Conservation (phyloP, 1,140 invertebrate species). For the Drosophila rufa region DNA sequence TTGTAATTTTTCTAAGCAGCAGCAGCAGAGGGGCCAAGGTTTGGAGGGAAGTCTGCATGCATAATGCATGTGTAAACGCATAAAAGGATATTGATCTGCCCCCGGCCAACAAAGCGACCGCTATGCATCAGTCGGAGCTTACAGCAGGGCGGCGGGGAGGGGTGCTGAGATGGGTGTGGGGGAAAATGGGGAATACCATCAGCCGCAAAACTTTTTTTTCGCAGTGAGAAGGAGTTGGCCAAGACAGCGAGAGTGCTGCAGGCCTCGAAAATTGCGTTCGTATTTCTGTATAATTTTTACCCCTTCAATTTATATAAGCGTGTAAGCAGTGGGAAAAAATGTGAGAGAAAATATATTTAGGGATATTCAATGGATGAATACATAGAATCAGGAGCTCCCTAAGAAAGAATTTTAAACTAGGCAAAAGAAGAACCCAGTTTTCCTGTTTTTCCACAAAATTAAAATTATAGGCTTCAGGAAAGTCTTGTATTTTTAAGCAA, state of each 20-base stretch:
- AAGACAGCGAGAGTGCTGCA: slow-evolving; percentile 56
- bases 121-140: slow-evolving; percentile 54
- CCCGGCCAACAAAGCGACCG: slow-evolving; percentile 70
- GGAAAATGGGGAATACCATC: slow-evolving; percentile 23
- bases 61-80: slow-evolving; percentile 69
- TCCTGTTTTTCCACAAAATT: background rate
- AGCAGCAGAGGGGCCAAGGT: slow-evolving; percentile 6
- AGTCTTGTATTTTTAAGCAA: background rate
- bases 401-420: background rate
- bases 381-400: background rate
- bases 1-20: slow-evolving; percentile 76
- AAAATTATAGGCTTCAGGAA: background rate
- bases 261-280: slow-evolving; percentile 73
- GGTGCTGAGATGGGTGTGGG: slow-evolving; percentile 1
- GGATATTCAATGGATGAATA: too few relatives aligned
- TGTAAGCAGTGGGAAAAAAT: background rate
- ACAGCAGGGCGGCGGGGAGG: slow-evolving; percentile 1
- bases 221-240: slow-evolving; percentile 45
- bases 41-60: slow-evolving; percentile 46
- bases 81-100: slow-evolving; percentile 83
- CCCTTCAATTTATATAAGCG: slow-evolving; percentile 23
- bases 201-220: slow-evolving; percentile 70
- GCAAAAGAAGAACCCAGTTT: too few relatives aligned
- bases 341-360: background rate
- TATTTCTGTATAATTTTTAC: slow-evolving; percentile 63